Conservation (phyloP, 2,113 vertebrate species). For the Hypanus sabinus region DNA sequence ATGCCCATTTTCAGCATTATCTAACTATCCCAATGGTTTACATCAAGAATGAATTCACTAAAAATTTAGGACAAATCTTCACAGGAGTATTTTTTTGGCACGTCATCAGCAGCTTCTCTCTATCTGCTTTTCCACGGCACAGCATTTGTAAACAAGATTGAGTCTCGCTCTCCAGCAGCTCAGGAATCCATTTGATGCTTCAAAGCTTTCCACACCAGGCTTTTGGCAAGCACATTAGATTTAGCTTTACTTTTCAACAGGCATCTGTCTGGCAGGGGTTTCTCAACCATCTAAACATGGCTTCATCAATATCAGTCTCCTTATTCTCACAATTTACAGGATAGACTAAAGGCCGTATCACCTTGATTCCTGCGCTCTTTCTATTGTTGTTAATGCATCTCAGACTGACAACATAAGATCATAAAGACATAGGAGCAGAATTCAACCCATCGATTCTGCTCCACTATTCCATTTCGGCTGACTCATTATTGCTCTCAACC, state of each 20-base stretch:
- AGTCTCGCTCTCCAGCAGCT: neutral
- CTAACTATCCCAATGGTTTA: neutral
- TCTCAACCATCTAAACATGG: neutral
- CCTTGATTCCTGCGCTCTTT: neutral
- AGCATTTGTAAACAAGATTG: neutral
- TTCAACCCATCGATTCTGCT: too few relatives aligned
- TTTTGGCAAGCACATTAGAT: neutral
- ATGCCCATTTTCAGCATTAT: too few relatives aligned
- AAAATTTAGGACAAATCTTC: neutral
- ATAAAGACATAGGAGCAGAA: too few relatives aligned
- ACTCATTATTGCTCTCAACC: too few relatives aligned
- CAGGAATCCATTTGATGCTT: neutral
- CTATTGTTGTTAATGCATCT: too few relatives aligned
- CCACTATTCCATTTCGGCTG: too few relatives aligned
- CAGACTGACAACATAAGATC: too few relatives aligned
- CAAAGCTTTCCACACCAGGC: neutral
- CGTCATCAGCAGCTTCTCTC: neutral
- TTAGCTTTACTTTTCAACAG: constrained; percentile 8
- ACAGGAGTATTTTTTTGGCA: neutral
- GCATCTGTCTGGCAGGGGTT: neutral
- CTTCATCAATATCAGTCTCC: neutral
- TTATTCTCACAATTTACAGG: neutral
- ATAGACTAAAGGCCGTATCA: too few relatives aligned
- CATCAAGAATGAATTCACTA: neutral
- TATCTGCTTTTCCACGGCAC: neutral